A percentile compares a stretch with the other conserved stretches of the same genome.
Evolutionary conservation across 2,888 invertebrate genomes (phyloP).

Genomic region (Noctuana brunneofusca): DNA sequence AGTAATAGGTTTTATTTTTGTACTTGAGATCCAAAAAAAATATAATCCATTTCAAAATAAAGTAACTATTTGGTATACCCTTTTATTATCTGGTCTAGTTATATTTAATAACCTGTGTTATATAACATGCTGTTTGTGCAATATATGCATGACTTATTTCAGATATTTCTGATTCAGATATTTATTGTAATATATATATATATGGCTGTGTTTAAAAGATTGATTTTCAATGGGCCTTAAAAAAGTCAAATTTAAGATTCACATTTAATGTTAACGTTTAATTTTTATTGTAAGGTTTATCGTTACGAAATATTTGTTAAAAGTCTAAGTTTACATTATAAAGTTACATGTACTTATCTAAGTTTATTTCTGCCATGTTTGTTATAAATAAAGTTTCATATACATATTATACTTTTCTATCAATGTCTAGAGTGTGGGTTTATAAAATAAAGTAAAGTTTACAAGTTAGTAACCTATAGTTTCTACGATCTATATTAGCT

Average conservation of each 20-base stretch:
- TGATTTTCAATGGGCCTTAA: background rate
- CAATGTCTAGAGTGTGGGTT: background rate
- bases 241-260: background rate
- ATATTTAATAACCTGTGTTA: too few species aligned
- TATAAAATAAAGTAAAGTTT: too few species aligned
- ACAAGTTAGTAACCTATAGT: too few species aligned
- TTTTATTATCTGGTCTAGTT: background rate
- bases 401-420: background rate
- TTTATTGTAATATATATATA: background rate
- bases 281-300: background rate
- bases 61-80: background rate
- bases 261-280: background rate
- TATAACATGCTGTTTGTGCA: background rate
- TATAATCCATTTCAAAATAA: too few species aligned
- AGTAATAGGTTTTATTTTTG: background rate
- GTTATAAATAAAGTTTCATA: background rate
- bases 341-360: background rate
- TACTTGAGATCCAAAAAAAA: background rate
- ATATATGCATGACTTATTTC: too few species aligned
- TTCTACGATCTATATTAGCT: too few species aligned
- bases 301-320: background rate
- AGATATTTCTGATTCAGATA: background rate
- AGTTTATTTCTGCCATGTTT: background rate
- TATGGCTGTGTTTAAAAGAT: slow-evolving; percentile 2
- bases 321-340: background rate